These are phyloP conservation scores for Florisuga fusca DNA, from an alignment of 2,797 vertebrate genomes.

Conservation along the genomic window DNA sequence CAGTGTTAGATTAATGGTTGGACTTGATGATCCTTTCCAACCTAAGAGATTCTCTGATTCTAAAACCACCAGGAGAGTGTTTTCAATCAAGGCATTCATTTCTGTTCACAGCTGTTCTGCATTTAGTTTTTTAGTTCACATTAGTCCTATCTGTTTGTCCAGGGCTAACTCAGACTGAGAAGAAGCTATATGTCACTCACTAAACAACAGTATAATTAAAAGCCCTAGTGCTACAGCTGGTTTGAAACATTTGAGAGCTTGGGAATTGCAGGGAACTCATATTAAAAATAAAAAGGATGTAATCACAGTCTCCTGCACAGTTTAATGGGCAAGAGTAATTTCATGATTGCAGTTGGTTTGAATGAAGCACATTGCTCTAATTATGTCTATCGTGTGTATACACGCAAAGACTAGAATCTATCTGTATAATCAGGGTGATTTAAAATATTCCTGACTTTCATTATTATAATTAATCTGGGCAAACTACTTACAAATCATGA, in stretches of 20 bases:
- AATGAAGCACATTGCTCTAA: constrained; percentile 48
- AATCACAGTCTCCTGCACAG: constrained; percentile 52
- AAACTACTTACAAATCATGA: constrained; percentile 21
- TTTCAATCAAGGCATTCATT: constrained; percentile 56
- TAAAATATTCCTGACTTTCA: constrained; percentile 37
- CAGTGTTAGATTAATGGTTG: neutral
- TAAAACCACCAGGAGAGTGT: constrained; percentile 29
- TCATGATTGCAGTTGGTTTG: constrained; percentile 53
- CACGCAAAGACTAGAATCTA: neutral
- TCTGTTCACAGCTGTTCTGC: constrained; percentile 44
- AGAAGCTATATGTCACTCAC: constrained; percentile 28
- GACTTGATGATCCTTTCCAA: neutral
- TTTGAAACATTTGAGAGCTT: constrained; percentile 50
- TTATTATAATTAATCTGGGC: constrained; percentile 21
- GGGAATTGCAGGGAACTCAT: constrained; percentile 29
- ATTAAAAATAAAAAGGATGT: constrained; percentile 56
- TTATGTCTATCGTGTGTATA: constrained; percentile 23
- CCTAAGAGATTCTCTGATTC: neutral
- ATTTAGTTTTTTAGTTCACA: constrained; percentile 36
- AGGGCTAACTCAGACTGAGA: constrained; percentile 49
- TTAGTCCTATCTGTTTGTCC: constrained; percentile 50
- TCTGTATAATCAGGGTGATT: constrained; percentile 29
- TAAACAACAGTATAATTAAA: constrained; percentile 38
- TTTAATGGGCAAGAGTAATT: constrained; percentile 59
- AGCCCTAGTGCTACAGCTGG: constrained; percentile 48